Conservation (phyloP, 2,797 vertebrate species). For the Sebastes baramenuke region DNA sequence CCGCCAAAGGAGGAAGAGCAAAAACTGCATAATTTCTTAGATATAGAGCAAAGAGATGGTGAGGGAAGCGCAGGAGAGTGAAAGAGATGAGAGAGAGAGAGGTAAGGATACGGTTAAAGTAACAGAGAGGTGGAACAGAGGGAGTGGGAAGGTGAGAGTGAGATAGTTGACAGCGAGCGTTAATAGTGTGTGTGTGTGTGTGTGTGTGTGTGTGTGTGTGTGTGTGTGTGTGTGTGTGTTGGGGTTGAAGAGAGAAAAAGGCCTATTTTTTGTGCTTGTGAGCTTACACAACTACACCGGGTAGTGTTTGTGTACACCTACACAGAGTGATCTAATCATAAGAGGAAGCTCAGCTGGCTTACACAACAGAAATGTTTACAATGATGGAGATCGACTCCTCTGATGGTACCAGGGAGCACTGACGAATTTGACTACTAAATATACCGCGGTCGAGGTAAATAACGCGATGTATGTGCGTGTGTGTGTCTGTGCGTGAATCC, state of each 20-base stretch:
- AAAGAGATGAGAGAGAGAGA: slow-evolving; percentile 53
- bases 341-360: slow-evolving; percentile 77
- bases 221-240: slow-evolving; percentile 22
- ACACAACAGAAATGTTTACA: slow-evolving; percentile 79
- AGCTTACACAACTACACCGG: slow-evolving; percentile 77
- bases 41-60: slow-evolving; percentile 54
- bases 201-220: neutral
- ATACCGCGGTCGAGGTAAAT: slow-evolving; percentile 63
- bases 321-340: slow-evolving; percentile 78
- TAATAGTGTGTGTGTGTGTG: slow-evolving; percentile 10
- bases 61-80: slow-evolving; percentile 52
- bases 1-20: slow-evolving; percentile 97
- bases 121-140: slow-evolving; percentile 56
- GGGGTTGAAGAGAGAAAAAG: slow-evolving; percentile 56
- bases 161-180: slow-evolving; percentile 62
- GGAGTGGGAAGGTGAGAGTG: slow-evolving; percentile 73
- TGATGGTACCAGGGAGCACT: slow-evolving; percentile 44
- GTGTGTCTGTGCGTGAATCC: slow-evolving; percentile 61
- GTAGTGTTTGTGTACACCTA: slow-evolving; percentile 80
- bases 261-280: slow-evolving; percentile 83
- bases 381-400: slow-evolving; percentile 50
- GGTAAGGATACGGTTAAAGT: slow-evolving; percentile 56
- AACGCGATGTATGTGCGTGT: slow-evolving; percentile 61
- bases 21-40: slow-evolving; percentile 98
- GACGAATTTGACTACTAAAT: slow-evolving; percentile 54